Percentiles rank a stretch among this genome's conserved stretches.
These are phyloP conservation scores for Melanotaenia boesemani DNA, from an alignment of 2,797 vertebrate species.

Conservation along the genomic window DNA sequence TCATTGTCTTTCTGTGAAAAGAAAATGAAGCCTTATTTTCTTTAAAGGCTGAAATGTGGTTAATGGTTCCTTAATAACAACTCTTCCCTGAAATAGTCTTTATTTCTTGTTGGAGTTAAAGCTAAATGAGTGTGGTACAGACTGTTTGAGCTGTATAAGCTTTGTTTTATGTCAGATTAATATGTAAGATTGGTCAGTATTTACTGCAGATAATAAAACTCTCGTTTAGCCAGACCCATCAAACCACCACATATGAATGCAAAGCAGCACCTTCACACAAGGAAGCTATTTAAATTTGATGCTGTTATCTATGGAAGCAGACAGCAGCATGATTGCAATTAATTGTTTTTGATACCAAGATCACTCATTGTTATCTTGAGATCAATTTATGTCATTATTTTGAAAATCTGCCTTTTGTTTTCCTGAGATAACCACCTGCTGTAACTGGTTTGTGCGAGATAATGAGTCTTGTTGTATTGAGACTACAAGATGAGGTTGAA, in stretches of 20 bases:
- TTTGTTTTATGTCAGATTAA: neutral
- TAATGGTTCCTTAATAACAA: slow-evolving; percentile 17
- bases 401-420: too few species aligned
- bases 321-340: too few species aligned
- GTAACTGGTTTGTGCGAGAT: too few species aligned
- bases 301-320: neutral
- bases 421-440: too few species aligned
- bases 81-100: slow-evolving; percentile 20
- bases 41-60: neutral
- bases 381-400: too few species aligned
- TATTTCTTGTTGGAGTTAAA: neutral
- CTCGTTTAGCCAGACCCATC: neutral
- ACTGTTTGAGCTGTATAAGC: neutral
- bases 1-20: slow-evolving; percentile 23
- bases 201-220: neutral
- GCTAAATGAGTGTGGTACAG: neutral
- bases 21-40: neutral
- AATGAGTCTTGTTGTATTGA: too few species aligned
- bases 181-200: neutral
- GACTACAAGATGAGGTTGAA: too few species aligned
- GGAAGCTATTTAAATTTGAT: neutral
- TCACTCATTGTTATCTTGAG: too few species aligned
- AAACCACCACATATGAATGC: neutral
- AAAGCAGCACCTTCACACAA: too few species aligned
- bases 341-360: too few species aligned